Base-by-base conservation (phyloP, 2,113 vertebrate species). In the Galemys pyrenaicus region DNA sequence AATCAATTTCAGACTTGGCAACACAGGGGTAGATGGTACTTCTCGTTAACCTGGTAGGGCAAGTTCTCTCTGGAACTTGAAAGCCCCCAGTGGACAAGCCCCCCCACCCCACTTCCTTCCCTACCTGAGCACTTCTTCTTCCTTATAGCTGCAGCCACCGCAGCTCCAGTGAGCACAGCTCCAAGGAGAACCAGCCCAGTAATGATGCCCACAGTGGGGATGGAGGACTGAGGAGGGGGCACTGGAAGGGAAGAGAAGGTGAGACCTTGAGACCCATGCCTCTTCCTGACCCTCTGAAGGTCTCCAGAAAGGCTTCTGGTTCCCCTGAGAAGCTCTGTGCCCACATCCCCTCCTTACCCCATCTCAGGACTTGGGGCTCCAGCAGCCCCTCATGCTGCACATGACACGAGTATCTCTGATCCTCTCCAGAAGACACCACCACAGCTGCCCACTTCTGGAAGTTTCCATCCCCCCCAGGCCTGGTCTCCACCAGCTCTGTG, bases 21-120 rank as follows among this genome's bases (percentile, higher is more conserved):
- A 30, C n/a, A n/a, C n/a, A 8, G 32, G 28, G 32, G 62, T 4
- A 13, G 24, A 13, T 0, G 3, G 17, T 6, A 3, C 1, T 17
- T 77, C 20, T 15, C n/a, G 12, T 64, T 64, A 64, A 64, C 30
- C 26, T 32, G 24, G 62, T 6, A 13, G 30, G 62, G 12, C 26
- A 64, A 62, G 30, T 64, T 32, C 30, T 64, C 3, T 5, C 24
- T 32, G 28, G 2, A 10, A 15, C 26, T 32, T 28, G 62, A 28
- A 28, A 28, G 10, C 12, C 24, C 10, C 24, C 54, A 56, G 54
- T 56, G 54, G 54, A 6, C 19, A 75, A 22, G 54, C 44, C 44
- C 44, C 44, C 44, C 1, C 9, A 6, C 54, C 94, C 91, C 54
- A 22, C 6, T 8, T 20, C 19, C 20, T 54, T 56, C 54, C 54